Evolutionary conservation across 2,113 vertebrate species (phyloP), one percentile per base, ranked within the genome.

Genomic region (Oncorhynchus nerka): DNA sequence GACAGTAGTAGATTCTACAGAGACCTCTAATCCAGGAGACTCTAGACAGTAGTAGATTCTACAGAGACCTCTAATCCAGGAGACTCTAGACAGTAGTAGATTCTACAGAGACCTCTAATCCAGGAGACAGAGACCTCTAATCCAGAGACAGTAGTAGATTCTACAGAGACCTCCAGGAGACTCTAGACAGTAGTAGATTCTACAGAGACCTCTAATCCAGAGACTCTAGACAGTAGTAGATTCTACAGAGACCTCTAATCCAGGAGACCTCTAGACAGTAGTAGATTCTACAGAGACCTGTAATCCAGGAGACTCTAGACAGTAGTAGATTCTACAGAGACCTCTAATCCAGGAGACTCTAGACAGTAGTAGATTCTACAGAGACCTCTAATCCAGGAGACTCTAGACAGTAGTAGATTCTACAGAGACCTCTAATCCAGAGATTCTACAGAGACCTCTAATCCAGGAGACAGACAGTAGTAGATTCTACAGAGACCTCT

Each of bases 391-490:
- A 57, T 57, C 51, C 51, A 57, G 51, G 51, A 57, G 51, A 85
- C 3, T 0, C 51, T 78, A 55, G 78, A 73, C 84, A 45, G 39
- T 45, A 45, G 39, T 45, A n/a, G n/a, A n/a, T n/a, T n/a, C n/a
- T n/a, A n/a, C n/a, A n/a, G n/a, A n/a, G n/a, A n/a, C n/a, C n/a
- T n/a, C n/a, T n/a, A n/a, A n/a, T n/a, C n/a, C n/a, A n/a, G n/a
- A 6, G 32, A 34, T 34, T 34, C 32, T 34, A 34, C 0, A 34
- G 5, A 34, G 32, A 6, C 1, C 5, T 55, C 16, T 87, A 76
- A 90, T 88, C 80, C 7, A n/a, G 61, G 73, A 75, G 83, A 85
- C 81, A 59, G 78, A 71, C 84, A 84, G 85, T 57, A 57, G 51
- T 20, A 4, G 51, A 16, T 34, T 7, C 32, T 34, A 57, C 0